phyloP scores from a whole-genome alignment of 1,140 invertebrate species.

The Rhopalosiphum padi region DNA sequence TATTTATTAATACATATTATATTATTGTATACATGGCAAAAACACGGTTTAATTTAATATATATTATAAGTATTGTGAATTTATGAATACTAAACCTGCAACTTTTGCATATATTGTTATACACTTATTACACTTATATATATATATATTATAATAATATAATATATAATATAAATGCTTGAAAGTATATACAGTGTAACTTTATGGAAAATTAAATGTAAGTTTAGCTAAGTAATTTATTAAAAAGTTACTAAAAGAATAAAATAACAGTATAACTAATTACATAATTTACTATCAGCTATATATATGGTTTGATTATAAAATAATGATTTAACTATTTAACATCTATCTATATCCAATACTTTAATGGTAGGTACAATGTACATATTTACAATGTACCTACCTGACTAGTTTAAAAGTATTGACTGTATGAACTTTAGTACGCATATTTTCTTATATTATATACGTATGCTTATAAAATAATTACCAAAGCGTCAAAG shows the following conservation, averaged over 20 bases:
- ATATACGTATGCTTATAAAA: neutral
- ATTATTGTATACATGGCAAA: too few species aligned
- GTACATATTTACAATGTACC: slow-evolving; percentile 12
- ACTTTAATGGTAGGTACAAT: slow-evolving; percentile 2
- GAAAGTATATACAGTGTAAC: neutral
- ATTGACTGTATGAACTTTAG: neutral
- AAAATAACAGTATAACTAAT: neutral
- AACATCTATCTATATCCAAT: neutral
- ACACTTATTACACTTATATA: too few species aligned
- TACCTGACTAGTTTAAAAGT: neutral
- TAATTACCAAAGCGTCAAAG: slow-evolving; percentile 28
- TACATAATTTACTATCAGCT: neutral
- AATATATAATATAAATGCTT: neutral
- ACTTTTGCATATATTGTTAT: neutral
- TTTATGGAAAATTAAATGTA: neutral
- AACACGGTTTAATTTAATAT: too few species aligned
- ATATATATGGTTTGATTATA: neutral
- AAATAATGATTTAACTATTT: neutral
- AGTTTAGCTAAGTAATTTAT: neutral
- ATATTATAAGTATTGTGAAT: neutral
- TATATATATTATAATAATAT: neutral
- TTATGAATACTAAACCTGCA: neutral
- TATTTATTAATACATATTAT: too few species aligned
- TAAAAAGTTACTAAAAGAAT: neutral
- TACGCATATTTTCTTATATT: neutral